These are phyloP conservation scores for Schrankia costaestrigalis DNA, from an alignment of 2,888 invertebrate genomes.

Conservation along the genomic window DNA sequence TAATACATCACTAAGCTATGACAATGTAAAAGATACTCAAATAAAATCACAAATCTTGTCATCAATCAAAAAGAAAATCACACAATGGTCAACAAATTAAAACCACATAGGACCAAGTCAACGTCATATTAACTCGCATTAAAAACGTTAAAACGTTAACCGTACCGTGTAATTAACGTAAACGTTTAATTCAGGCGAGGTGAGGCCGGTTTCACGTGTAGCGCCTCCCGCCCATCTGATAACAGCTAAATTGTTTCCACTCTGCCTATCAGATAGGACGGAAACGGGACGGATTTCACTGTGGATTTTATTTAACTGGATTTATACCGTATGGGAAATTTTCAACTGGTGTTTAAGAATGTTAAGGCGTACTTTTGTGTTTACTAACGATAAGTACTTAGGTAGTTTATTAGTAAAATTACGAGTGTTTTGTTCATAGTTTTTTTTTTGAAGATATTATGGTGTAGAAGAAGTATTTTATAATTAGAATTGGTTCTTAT, in stretches of 20 bases:
- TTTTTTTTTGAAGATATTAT: no score
- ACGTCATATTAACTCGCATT: conserved; percentile 24
- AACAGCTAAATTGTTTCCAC: conserved; percentile 73
- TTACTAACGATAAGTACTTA: not conserved
- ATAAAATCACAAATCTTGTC: no score
- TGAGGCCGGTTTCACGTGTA: conserved; percentile 35
- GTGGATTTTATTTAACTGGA: conserved; percentile 14
- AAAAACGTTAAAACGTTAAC: conserved; percentile 37
- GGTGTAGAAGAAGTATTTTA: no score
- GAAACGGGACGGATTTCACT: conserved; percentile 28
- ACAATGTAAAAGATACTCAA: no score
- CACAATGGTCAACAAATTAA: no score
- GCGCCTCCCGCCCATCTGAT: conserved; percentile 63
- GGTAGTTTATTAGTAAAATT: not conserved
- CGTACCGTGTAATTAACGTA: conserved; percentile 37
- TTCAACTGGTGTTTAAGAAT: not conserved
- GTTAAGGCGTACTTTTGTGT: no score
- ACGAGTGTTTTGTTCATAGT: no score
- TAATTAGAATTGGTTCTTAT: no score
- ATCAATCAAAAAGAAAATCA: no score
- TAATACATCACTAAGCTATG: no score
- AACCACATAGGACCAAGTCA: conserved; percentile 20
- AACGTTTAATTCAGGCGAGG: conserved; percentile 44
- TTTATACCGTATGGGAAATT: conserved; percentile 4
- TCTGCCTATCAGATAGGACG: conserved; percentile 67